phyloP scores from a whole-genome alignment of 2,888 invertebrate species.

The Agrochola circellaris region DNA sequence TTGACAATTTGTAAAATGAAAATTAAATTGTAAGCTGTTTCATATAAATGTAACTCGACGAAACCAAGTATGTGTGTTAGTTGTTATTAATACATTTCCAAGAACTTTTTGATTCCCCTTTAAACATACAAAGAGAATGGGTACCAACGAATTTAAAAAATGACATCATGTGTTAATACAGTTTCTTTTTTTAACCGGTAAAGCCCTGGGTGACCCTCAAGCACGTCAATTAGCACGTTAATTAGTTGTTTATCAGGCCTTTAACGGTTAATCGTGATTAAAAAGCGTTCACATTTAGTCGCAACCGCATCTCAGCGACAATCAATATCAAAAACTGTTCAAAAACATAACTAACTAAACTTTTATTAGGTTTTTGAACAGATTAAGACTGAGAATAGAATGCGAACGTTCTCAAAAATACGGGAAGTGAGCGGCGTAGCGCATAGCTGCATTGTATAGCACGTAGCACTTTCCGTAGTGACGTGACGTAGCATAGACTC shows the following conservation, averaged over 20 bases:
- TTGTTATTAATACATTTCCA: too few relatives aligned
- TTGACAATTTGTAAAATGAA: neutral
- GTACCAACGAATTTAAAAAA: too few relatives aligned
- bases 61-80: too few relatives aligned
- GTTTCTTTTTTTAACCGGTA: too few relatives aligned
- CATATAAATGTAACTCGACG: too few relatives aligned
- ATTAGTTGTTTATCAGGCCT: too few relatives aligned
- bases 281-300: neutral
- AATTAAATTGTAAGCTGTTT: neutral
- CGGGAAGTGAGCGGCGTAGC: neutral
- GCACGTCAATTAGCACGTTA: too few relatives aligned
- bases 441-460: conserved; percentile 22
- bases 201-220: too few relatives aligned
- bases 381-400: too few relatives aligned
- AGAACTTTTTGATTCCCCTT: too few relatives aligned
- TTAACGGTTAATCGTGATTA: neutral
- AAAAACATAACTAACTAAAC: neutral
- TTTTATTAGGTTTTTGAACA: neutral
- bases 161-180: too few relatives aligned
- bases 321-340: neutral
- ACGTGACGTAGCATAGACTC: conserved; percentile 32
- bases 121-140: too few relatives aligned
- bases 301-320: neutral
- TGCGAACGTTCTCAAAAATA: neutral
- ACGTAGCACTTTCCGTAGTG: conserved; percentile 20